These are phyloP conservation scores for Pseudobourletiella spinata DNA, from an alignment of 1,140 invertebrate genomes.

Conservation along the genomic window DNA sequence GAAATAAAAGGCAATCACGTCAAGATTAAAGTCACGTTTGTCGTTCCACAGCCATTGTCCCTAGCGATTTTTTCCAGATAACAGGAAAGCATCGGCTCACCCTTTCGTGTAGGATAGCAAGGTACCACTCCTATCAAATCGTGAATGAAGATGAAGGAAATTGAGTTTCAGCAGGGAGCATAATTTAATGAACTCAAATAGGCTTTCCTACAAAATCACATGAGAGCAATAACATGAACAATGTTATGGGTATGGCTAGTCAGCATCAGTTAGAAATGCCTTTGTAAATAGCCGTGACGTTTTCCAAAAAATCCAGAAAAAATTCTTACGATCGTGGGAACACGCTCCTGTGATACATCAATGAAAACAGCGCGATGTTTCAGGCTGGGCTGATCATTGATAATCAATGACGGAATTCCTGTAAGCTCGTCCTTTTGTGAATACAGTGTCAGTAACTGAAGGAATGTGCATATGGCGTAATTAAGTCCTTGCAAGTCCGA, in stretches of 20 bases:
- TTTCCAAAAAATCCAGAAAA: too few relatives aligned
- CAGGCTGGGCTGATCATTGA: slow-evolving; percentile 54
- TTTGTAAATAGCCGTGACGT: too few relatives aligned
- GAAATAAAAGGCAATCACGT: slow-evolving; percentile 33
- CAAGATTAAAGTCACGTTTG: background rate
- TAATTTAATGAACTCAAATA: slow-evolving; percentile 50
- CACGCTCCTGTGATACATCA: slow-evolving; percentile 53
- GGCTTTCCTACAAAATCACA: slow-evolving; percentile 44
- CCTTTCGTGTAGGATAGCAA: slow-evolving; percentile 47
- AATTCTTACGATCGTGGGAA: slow-evolving; percentile 48
- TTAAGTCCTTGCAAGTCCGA: slow-evolving; percentile 50
- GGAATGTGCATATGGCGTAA: slow-evolving; percentile 53
- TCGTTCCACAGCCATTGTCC: background rate
- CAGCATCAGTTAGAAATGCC: too few relatives aligned
- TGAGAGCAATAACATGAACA: slow-evolving; percentile 4
- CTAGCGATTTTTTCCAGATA: too few relatives aligned
- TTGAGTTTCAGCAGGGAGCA: slow-evolving; percentile 55
- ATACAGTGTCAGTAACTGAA: slow-evolving; percentile 52
- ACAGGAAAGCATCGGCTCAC: too few relatives aligned
- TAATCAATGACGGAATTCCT: slow-evolving; percentile 48
- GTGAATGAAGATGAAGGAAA: slow-evolving; percentile 50
- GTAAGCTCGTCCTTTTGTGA: slow-evolving; percentile 40
- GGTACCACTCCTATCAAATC: slow-evolving; percentile 46
- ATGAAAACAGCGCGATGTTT: slow-evolving; percentile 52
- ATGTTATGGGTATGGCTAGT: background rate